Conservation (phyloP, 1,140 invertebrate genomes). For the Ooceraea biroi region DNA sequence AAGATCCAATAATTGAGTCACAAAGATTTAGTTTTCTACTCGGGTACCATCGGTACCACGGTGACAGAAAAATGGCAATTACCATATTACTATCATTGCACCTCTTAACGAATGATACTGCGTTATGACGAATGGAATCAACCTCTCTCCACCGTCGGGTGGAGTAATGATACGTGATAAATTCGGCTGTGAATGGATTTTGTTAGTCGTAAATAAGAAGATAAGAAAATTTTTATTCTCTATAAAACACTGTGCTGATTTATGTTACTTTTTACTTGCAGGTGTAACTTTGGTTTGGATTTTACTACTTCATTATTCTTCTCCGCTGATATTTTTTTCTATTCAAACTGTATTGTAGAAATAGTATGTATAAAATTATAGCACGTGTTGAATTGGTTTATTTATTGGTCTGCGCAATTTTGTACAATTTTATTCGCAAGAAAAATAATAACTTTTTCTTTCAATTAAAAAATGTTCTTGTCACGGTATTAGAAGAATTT, state of each 20-base stretch:
- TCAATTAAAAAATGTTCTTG: neutral
- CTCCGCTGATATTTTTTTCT: neutral
- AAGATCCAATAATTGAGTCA: constrained; percentile 75
- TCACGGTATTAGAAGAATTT: neutral
- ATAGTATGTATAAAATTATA: constrained; percentile 13
- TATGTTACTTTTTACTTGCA: neutral
- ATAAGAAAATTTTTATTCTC: constrained; percentile 14
- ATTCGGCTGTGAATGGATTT: no score
- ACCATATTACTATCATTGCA: constrained; percentile 43
- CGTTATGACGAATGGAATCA: constrained; percentile 17
- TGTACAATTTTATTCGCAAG: neutral
- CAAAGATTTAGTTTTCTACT: constrained; percentile 74
- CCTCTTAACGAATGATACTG: constrained; percentile 3
- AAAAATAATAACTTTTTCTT: neutral
- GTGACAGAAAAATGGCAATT: constrained; percentile 61
- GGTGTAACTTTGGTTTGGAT: neutral
- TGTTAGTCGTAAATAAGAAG: neutral
- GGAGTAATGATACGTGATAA: no score
- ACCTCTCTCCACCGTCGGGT: neutral
- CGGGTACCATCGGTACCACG: constrained; percentile 26
- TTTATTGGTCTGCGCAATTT: neutral
- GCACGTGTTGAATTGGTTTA: neutral
- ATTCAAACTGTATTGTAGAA: neutral
- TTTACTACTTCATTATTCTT: neutral
- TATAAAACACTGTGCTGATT: neutral